Conservation (phyloP, 92 coral and sea anemone species). For the Galaxea fascicularis region DNA sequence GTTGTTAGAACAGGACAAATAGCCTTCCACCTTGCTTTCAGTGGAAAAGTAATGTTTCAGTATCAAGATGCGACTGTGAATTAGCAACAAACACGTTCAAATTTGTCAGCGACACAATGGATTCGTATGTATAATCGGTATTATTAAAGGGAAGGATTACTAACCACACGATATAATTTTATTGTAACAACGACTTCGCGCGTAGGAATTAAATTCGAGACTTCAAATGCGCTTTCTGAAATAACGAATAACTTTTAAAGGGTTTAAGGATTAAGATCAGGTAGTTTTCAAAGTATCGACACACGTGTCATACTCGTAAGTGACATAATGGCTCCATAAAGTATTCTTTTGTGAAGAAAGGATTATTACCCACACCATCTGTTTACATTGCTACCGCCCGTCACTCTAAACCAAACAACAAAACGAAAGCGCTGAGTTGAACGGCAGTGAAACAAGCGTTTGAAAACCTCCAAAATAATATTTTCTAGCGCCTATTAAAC, state of each 20-base stretch:
- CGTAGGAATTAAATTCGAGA: not conserved
- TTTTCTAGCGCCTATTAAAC: not conserved
- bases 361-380: slow-evolving; percentile 42
- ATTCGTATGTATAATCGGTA: too few species aligned
- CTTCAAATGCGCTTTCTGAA: not conserved
- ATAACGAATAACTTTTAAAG: not conserved
- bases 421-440: not conserved
- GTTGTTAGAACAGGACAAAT: not conserved
- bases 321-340: slow-evolving; percentile 44
- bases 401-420: slow-evolving; percentile 39
- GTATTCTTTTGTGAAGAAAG: slow-evolving; percentile 40
- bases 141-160: slow-evolving; percentile 5
- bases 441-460: not conserved
- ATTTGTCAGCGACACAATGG: not conserved
- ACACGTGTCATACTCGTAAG: slow-evolving; percentile 18
- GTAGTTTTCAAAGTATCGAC: slow-evolving; percentile 3
- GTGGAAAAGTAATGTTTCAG: not conserved
- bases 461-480: not conserved
- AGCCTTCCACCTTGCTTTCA: not conserved
- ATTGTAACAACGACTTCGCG: slow-evolving; percentile 1
- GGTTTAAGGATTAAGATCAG: slow-evolving; percentile 2
- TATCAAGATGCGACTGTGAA: not conserved
- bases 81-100: not conserved
- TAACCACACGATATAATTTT: slow-evolving; percentile 9
- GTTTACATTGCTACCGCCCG: slow-evolving; percentile 39